A percentile compares a stretch with the other conserved stretches of the same genome.
Conservation (phyloP, 1,140 invertebrate species). For the Bombus vancouverensis region DNA sequence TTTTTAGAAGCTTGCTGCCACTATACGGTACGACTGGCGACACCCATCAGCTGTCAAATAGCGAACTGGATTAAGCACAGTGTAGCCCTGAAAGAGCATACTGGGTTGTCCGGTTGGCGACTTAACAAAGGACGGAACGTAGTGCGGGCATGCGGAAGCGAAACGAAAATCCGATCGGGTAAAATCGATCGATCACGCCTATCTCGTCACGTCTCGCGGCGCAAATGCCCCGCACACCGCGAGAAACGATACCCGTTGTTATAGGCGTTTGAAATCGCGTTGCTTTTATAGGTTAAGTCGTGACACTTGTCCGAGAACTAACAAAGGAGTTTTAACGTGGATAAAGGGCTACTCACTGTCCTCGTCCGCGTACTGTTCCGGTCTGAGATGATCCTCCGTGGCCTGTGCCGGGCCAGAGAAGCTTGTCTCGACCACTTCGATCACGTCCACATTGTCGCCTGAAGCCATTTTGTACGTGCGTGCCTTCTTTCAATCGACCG, state of each 20-base stretch:
- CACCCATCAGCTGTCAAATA: constrained; percentile 70
- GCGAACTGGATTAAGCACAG: constrained; percentile 16
- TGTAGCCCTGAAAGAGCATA: not conserved
- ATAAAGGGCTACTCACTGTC: constrained; percentile 76
- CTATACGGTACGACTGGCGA: constrained; percentile 47
- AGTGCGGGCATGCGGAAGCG: constrained; percentile 33
- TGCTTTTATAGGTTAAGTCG: constrained; percentile 57
- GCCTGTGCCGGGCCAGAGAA: constrained; percentile 67
- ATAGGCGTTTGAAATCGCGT: constrained; percentile 24
- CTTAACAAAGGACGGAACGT: not conserved
- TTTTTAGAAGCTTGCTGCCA: not conserved
- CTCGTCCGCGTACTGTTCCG: constrained; percentile 79
- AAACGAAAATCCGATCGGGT: constrained; percentile 38
- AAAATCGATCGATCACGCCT: constrained; percentile 41
- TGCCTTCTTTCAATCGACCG: constrained; percentile 63
- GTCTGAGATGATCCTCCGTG: constrained; percentile 72
- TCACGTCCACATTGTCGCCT: constrained; percentile 86
- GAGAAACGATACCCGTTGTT: constrained; percentile 12
- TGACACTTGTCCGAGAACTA: constrained; percentile 7
- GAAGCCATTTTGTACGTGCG: constrained; percentile 86
- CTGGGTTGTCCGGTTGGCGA: not conserved
- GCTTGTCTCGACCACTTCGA: constrained; percentile 84
- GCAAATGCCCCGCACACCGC: not conserved
- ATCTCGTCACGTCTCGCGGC: not conserved
- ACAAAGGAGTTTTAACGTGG: not conserved